These are phyloP conservation scores for Myocastor coypus DNA, from an alignment of 2,113 vertebrate species.

Conservation along the genomic window DNA sequence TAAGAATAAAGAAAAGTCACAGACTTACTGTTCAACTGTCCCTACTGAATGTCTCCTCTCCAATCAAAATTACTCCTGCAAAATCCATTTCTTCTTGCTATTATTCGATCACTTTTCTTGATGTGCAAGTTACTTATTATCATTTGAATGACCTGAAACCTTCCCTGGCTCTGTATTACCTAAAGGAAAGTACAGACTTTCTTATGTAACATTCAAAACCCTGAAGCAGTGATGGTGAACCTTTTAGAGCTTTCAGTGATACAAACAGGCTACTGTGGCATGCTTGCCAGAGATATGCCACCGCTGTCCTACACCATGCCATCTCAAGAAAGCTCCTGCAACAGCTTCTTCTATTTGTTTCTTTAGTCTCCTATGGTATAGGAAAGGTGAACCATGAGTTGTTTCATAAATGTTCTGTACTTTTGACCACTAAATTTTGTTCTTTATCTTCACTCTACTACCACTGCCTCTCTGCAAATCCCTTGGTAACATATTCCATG, in stretches of 20 bases:
- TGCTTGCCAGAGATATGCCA: background rate
- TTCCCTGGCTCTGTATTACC: background rate
- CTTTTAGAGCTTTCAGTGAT: background rate
- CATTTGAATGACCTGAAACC: background rate
- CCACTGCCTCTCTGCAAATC: background rate
- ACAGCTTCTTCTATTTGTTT: background rate
- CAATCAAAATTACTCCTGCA: background rate
- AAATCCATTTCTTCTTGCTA: conserved; percentile 44
- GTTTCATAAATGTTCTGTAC: background rate
- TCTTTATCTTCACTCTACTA: background rate
- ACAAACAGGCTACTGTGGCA: background rate
- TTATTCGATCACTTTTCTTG: background rate
- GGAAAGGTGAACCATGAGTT: background rate
- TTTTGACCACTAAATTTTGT: conserved; percentile 39
- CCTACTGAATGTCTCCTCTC: background rate
- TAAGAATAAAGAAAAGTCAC: background rate
- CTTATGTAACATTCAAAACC: background rate
- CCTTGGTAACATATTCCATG: background rate
- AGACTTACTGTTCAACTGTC: conserved; percentile 6
- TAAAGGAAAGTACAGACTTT: background rate
- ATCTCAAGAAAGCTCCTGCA: background rate
- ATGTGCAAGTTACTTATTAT: background rate
- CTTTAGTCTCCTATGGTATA: background rate
- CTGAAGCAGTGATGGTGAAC: background rate
- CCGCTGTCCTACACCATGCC: background rate